phyloP scores from a whole-genome alignment of 2,113 vertebrate species.

The Monopterus albus region DNA sequence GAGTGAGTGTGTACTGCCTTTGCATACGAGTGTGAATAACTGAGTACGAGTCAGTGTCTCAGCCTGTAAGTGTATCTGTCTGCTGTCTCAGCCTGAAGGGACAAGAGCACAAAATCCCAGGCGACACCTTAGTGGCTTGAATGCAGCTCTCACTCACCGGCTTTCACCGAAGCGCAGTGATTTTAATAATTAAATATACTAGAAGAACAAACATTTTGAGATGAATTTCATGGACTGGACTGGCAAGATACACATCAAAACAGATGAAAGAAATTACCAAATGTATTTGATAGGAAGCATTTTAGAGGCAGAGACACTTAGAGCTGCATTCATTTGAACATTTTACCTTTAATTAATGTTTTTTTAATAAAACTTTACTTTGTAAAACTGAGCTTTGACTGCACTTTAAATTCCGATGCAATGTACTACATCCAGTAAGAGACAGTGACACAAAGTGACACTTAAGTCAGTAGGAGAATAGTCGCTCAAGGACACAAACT shows the following conservation, averaged over 20 bases:
- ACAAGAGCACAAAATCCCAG: slow-evolving; percentile 6
- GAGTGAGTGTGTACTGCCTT: not conserved
- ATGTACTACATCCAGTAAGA: not conserved
- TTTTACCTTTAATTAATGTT: slow-evolving; percentile 2
- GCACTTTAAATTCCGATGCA: slow-evolving; percentile 3
- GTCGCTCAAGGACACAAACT: slow-evolving; percentile 3
- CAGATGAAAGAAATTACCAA: not conserved
- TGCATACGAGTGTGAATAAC: not conserved
- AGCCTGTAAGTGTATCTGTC: slow-evolving; percentile 5
- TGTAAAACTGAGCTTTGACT: not conserved
- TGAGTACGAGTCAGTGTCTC: not conserved
- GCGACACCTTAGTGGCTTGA: slow-evolving; percentile 31
- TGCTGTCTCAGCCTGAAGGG: slow-evolving; percentile 11
- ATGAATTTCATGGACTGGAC: not conserved
- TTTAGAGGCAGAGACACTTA: not conserved
- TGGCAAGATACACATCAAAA: not conserved
- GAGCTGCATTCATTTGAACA: not conserved
- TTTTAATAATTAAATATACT: not conserved
- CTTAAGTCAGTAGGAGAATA: slow-evolving; percentile 4
- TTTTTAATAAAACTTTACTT: not conserved
- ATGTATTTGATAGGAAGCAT: not conserved
- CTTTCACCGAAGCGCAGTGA: not conserved
- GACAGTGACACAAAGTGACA: slow-evolving; percentile 14
- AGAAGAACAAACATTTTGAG: not conserved
- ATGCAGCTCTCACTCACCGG: slow-evolving; percentile 18